A percentile compares a stretch with the other conserved stretches of the same genome.
phyloP scores from a whole-genome alignment of 2,113 vertebrate species.

The Oxyruncus cristatus region DNA sequence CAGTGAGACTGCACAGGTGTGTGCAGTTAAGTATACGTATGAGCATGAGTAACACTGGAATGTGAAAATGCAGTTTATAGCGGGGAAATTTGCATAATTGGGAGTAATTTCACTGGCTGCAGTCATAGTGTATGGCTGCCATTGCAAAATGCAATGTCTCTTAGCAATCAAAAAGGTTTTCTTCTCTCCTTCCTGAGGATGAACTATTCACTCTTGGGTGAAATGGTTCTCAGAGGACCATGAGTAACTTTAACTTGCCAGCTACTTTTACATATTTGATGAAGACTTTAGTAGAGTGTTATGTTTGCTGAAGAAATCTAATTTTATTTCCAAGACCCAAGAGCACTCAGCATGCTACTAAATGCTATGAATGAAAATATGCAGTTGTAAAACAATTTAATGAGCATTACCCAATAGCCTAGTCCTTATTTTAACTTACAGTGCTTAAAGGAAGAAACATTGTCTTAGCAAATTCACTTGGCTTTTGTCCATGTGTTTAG shows the following conservation, averaged over 20 bases:
- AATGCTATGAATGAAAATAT: conserved; percentile 18
- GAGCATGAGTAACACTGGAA: background rate
- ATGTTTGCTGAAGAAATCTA: conserved; percentile 25
- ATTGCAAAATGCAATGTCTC: background rate
- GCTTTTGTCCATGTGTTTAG: conserved; percentile 64
- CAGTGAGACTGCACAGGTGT: background rate
- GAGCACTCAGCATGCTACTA: background rate
- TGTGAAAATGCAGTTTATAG: background rate
- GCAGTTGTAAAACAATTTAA: conserved; percentile 35
- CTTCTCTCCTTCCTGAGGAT: conserved; percentile 4
- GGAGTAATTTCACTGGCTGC: background rate
- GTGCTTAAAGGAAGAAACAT: conserved; percentile 45
- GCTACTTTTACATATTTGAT: conserved; percentile 37
- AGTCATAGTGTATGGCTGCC: background rate
- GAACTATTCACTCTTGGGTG: conserved; percentile 13
- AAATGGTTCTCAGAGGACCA: background rate
- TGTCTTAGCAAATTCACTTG: conserved; percentile 54
- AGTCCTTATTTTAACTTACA: conserved; percentile 34
- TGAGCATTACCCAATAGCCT: conserved; percentile 30
- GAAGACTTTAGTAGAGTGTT: conserved; percentile 17
- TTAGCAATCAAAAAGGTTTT: background rate
- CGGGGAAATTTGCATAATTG: background rate
- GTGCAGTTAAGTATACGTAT: background rate
- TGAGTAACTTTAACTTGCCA: background rate
- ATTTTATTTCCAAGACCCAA: conserved; percentile 15